Conservation (phyloP, 2,797 vertebrate genomes). For the Sebastes matsubarae region DNA sequence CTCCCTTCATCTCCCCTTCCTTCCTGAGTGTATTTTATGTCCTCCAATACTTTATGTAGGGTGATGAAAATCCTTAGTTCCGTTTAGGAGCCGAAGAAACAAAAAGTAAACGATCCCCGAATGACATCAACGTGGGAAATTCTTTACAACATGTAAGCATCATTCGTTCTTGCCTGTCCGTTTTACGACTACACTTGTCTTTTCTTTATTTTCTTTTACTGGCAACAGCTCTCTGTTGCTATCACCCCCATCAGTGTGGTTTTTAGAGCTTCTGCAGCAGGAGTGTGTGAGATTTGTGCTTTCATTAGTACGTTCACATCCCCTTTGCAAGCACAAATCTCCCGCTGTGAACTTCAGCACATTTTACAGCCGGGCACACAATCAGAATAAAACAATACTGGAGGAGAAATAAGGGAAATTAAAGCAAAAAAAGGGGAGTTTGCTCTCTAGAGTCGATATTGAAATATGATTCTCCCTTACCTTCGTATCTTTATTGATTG, state of each 20-base stretch:
- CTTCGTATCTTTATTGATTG: conserved; percentile 10
- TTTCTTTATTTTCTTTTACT: conserved; percentile 3
- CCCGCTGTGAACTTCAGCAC: conserved; percentile 25
- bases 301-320: conserved; percentile 41
- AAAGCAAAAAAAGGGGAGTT: neutral
- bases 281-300: conserved; percentile 46
- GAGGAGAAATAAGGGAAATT: neutral
- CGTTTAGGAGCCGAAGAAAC: neutral
- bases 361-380: conserved; percentile 11
- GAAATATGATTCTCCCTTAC: neutral
- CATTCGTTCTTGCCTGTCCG: neutral
- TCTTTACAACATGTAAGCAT: conserved; percentile 4
- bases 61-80: neutral
- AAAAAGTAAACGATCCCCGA: neutral
- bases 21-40: neutral
- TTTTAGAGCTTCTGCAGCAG: conserved; percentile 21
- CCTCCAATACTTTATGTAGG: neutral
- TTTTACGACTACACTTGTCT: conserved; percentile 8
- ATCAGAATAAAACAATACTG: conserved; percentile 18
- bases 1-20: neutral
- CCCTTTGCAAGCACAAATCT: conserved; percentile 17
- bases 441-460: neutral
- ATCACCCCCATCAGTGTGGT: conserved; percentile 25
- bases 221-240: conserved; percentile 1
- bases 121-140: neutral